A percentile compares a stretch with the other conserved stretches of the same genome.
Conservation (phyloP, 2,113 vertebrate genomes). For the Prietella phreatophila region DNA sequence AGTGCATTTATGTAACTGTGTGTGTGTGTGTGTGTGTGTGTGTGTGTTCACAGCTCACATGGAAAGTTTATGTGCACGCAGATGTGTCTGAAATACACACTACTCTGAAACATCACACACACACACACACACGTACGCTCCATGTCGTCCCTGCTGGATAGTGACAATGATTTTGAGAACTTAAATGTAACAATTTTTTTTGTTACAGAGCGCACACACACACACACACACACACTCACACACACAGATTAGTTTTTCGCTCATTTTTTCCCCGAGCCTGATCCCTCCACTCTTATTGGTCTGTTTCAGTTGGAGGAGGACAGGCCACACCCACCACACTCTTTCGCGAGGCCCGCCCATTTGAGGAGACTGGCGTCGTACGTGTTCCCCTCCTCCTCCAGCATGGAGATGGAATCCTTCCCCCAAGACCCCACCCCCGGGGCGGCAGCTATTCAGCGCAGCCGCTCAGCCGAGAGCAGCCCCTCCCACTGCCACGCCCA, state of each 20-base stretch:
- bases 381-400: constrained; percentile 98
- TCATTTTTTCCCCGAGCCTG: constrained; percentile 46
- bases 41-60: constrained; percentile 24
- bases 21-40: background rate
- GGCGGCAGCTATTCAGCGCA: constrained; percentile 94
- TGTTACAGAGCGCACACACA: constrained; percentile 18
- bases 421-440: constrained; percentile 79
- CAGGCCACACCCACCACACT: constrained; percentile 78
- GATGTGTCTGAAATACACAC: constrained; percentile 24
- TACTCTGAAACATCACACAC: constrained; percentile 20
- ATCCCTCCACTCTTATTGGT: constrained; percentile 93
- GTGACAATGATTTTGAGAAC: background rate
- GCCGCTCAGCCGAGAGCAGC: constrained; percentile 99
- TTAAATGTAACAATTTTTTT: background rate
- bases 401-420: constrained; percentile 96
- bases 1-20: background rate
- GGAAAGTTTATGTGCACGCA: constrained; percentile 39
- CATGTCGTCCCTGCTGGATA: background rate
- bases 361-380: constrained; percentile 99
- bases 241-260: constrained; percentile 28
- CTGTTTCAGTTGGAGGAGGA: constrained; percentile 98
- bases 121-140: constrained; percentile 6
- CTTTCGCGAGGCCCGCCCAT: constrained; percentile 88
- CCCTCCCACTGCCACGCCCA: constrained; percentile 83
- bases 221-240: background rate